Evolutionary conservation across 2,888 invertebrate genomes (phyloP), one percentile per base, ranked within the genome.

Genomic region (Agriopis aurantiaria): DNA sequence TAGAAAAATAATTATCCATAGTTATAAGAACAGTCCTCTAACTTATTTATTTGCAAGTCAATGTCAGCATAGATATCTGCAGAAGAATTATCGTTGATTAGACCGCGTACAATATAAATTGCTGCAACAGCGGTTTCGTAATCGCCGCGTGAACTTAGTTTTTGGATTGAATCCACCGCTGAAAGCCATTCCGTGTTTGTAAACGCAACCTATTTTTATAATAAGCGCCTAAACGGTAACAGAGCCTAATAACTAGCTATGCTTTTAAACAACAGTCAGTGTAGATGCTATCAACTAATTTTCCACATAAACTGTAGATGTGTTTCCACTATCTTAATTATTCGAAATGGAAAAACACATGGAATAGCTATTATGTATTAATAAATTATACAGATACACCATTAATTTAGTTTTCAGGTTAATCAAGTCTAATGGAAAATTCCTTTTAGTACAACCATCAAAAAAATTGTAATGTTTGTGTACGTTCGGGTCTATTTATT

Each of bases 171-270:
- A 75, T 65, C 61, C 57, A 70, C 67, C 55, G 67, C 49, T 78
- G 74, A 81, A 82, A 79, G 80, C 80, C 62, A 81, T 82, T 80
- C 69, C 82, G 72, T 82, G 83, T 82, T 72, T 74, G 75, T 76
- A 63, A 65, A 75, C 49, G 59, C 53, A 58, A 62, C 65, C 66
- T 56, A 59, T 64, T 59, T 70, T 59, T 67, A 69, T 65, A 63
- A 70, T 70, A 63, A 49, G 11, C 49, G 7, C 8, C 33, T 59
- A 57, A 49, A 60, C 70, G 55, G 55, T 64, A 64, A 62, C 61
- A 43, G 14, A 56, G 61, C 46, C 55, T 72, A 68, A 74, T 65
- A 64, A 72, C 63, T 40, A 23, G 48, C 14, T 56, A 64, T 57
- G 41, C 17, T 68, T 68, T 68, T 65, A 69, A 74, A 70, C 68